phyloP scores from a whole-genome alignment of 2,888 invertebrate species.

The Scaptomyza flava region DNA sequence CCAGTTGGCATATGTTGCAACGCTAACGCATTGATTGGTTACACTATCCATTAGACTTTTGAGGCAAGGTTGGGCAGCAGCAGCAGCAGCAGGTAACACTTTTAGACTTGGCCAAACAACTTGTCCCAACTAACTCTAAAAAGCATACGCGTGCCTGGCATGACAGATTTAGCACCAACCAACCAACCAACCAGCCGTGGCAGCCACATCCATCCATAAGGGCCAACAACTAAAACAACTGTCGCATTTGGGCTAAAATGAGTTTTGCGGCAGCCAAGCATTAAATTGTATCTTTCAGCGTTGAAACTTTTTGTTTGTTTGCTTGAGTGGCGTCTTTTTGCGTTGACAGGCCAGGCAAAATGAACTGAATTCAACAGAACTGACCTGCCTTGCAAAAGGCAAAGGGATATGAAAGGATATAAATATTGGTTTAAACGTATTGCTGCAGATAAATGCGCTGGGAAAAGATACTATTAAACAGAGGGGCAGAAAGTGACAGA shows the following conservation, averaged over 20 bases:
- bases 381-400: constrained; percentile 16
- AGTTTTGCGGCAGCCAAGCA: constrained; percentile 70
- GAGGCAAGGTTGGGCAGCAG: constrained; percentile 8
- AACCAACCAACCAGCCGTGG: not conserved
- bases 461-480: too few species aligned
- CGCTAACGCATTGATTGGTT: constrained; percentile 70
- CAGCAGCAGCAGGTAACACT: constrained; percentile 22
- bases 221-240: constrained; percentile 1
- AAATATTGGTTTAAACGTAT: too few species aligned
- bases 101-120: constrained; percentile 45
- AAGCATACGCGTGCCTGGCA: constrained; percentile 63
- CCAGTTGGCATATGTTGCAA: constrained; percentile 57
- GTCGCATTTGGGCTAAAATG: constrained; percentile 45
- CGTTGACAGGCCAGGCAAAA: constrained; percentile 45
- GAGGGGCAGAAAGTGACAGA: not conserved
- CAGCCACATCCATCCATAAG: not conserved
- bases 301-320: constrained; percentile 34
- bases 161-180: constrained; percentile 44
- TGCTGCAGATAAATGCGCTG: too few species aligned
- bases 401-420: too few species aligned
- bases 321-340: constrained; percentile 34
- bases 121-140: constrained; percentile 37
- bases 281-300: constrained; percentile 74
- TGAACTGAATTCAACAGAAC: constrained; percentile 27
- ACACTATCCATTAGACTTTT: constrained; percentile 53